Evolutionary conservation across 2,888 invertebrate genomes (phyloP).

Genomic region (Nemurella pictetii): DNA sequence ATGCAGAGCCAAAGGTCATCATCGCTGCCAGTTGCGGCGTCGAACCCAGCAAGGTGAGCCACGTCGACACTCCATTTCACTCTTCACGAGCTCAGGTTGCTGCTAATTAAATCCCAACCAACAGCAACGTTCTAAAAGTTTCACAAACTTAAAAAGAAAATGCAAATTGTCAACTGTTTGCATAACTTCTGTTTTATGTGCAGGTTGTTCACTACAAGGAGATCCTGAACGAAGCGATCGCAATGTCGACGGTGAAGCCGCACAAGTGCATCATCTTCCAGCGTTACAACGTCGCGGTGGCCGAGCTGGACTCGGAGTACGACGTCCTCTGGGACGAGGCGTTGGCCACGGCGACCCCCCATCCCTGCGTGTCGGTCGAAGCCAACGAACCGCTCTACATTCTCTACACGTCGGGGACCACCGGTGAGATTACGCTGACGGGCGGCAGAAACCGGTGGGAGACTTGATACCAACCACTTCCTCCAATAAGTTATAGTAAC

Average conservation of each 20-base stretch:
- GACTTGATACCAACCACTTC: too few relatives aligned
- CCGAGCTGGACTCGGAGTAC: slow-evolving; percentile 62
- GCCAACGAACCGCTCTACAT: slow-evolving; percentile 90
- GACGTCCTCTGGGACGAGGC: slow-evolving; percentile 82
- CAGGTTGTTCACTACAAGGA: slow-evolving; percentile 64
- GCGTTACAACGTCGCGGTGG: slow-evolving; percentile 67
- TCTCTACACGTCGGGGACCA: slow-evolving; percentile 90
- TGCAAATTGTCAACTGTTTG: too few relatives aligned
- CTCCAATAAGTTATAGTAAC: too few relatives aligned
- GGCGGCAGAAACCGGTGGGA: too few relatives aligned
- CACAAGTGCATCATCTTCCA: slow-evolving; percentile 82
- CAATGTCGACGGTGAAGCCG: slow-evolving; percentile 71
- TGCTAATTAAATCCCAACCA: too few relatives aligned
- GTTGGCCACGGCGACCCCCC: slow-evolving; percentile 64
- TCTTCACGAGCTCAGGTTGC: too few relatives aligned
- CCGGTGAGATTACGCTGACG: slow-evolving; percentile 71
- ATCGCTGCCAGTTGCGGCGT: slow-evolving; percentile 90
- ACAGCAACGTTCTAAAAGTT: too few relatives aligned
- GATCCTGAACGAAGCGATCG: slow-evolving; percentile 80
- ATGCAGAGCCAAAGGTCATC: slow-evolving; percentile 84
- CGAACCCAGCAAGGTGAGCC: slow-evolving; percentile 82
- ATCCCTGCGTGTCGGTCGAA: slow-evolving; percentile 82
- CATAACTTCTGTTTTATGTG: background rate
- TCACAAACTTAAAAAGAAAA: too few relatives aligned
- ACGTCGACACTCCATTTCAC: too few relatives aligned